Evolutionary conservation across 2,113 vertebrate genomes (phyloP).

Genomic region (Colistium nudipinnis): DNA sequence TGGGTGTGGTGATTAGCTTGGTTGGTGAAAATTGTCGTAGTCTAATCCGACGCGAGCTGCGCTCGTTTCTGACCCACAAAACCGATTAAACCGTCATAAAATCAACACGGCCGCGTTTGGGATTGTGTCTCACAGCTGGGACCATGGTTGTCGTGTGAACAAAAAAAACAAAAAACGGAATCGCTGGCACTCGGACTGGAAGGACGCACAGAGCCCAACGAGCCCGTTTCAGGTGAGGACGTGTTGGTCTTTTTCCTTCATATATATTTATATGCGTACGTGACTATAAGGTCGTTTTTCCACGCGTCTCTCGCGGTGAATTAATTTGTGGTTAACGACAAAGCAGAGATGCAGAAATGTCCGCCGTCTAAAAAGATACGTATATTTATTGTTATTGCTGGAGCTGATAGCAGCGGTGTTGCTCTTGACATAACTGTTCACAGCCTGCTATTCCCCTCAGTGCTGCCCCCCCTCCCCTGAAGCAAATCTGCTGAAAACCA

Average conservation of each 20-base stretch:
- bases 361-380: too few relatives aligned
- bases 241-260: constrained; percentile 47
- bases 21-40: constrained; percentile 70
- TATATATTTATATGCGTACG: too few relatives aligned
- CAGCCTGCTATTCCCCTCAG: constrained; percentile 12
- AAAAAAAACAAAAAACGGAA: too few relatives aligned
- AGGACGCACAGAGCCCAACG: constrained; percentile 43
- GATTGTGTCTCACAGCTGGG: constrained; percentile 38
- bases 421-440: constrained; percentile 44
- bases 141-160: constrained; percentile 76
- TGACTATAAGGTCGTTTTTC: constrained; percentile 47
- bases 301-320: constrained; percentile 15
- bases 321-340: constrained; percentile 1
- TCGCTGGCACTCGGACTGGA: constrained; percentile 41
- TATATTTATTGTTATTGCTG: too few relatives aligned
- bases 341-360: not conserved
- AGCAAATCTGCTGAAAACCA: constrained; percentile 37
- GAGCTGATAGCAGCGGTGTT: not conserved
- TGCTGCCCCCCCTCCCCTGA: not conserved
- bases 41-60: constrained; percentile 61
- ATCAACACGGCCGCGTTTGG: constrained; percentile 44
- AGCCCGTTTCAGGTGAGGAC: constrained; percentile 77
- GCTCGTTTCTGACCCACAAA: constrained; percentile 50
- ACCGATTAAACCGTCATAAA: constrained; percentile 49
- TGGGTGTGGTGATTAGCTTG: constrained; percentile 85